These are phyloP conservation scores for Micromussa lordhowensis DNA, from an alignment of 92 coral and sea anemone genomes.

Conservation along the genomic window DNA sequence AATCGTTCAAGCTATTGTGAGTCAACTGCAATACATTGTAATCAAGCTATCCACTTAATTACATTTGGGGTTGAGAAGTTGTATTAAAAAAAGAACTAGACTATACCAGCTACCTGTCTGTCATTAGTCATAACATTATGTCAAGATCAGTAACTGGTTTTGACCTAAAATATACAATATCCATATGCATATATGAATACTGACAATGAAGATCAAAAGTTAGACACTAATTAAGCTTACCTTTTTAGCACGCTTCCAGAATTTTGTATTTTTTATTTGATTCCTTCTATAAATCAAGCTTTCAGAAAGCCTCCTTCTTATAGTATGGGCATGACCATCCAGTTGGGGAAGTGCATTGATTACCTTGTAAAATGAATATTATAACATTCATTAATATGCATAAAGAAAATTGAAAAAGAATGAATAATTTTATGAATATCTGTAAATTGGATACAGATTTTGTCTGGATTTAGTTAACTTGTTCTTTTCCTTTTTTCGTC, in stretches of 20 bases:
- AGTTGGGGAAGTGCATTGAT: slow-evolving; percentile 28
- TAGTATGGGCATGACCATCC: slow-evolving; percentile 17
- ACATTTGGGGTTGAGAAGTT: too few relatives aligned
- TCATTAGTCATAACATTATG: too few relatives aligned
- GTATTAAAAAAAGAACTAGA: too few relatives aligned
- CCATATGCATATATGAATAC: too few relatives aligned
- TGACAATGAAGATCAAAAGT: slow-evolving; percentile 1
- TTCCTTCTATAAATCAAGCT: slow-evolving; percentile 17
- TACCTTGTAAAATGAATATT: slow-evolving; percentile 23
- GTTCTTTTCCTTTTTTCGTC: too few relatives aligned
- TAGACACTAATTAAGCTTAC: neutral
- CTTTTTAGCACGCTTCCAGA: slow-evolving; percentile 1
- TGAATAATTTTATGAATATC: slow-evolving; percentile 1
- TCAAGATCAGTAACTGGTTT: too few relatives aligned
- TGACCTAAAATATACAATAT: too few relatives aligned
- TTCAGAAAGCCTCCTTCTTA: slow-evolving; percentile 26
- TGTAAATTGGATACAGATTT: slow-evolving; percentile 11
- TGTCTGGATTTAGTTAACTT: neutral
- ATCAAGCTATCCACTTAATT: too few relatives aligned
- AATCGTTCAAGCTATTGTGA: too few relatives aligned
- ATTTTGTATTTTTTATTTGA: slow-evolving; percentile 7
- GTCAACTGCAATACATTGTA: too few relatives aligned
- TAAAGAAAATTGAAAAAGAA: neutral
- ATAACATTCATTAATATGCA: neutral
- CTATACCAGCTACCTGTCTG: too few relatives aligned